Base-by-base conservation (phyloP, 2,888 invertebrate genomes). In the Lasioglossum villosulum region DNA sequence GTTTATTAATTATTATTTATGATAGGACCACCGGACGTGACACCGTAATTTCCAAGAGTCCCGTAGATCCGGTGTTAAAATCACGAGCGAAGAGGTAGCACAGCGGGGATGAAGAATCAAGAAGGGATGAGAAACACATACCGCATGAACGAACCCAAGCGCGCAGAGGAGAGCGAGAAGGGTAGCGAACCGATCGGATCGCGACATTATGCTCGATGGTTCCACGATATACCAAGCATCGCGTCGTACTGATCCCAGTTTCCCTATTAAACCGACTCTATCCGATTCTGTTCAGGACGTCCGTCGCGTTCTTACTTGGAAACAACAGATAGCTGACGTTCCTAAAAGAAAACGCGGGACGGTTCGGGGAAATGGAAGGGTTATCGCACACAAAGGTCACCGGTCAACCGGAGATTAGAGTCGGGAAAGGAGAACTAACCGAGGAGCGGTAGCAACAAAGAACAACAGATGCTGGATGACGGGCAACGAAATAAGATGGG, bases 301-400 rank as follows among this genome's bases (percentile, higher is more conserved):
- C 81, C 76, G 48, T 19, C 16, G 27, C 63, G 56, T 78, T 45
- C 75, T 86, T 84, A 59, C 78, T 34, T 66, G 76, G 80, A 84
- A 83, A 82, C 74, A 63, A 63, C 78, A 87, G 80, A 88, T 88
- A 90, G 76, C 56, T 10, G 56, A 23, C 34, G 70, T 73, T 81
- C 79, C 27, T 37, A 70, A 42, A 39, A 73, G 83, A 80, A 88
- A 74, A 83, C 80, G 48, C 68, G 63, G 37, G 27, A n/a, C 34
- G 73, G 52, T 86, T 84, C 89, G 82, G 30, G 56, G 88, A 83
- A 88, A 80, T 74, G 86, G 75, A 82, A 89, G 89, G 90, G 91
- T 92, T 93, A 93, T 93, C 93, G 70, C 78, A 30, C 59, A 83
- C 34, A 87, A 83, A 85, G 88, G 87, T 87, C 91, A 88, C 86